Base-by-base conservation (phyloP, 2,888 invertebrate species). In the Caenorhabditis afra region DNA sequence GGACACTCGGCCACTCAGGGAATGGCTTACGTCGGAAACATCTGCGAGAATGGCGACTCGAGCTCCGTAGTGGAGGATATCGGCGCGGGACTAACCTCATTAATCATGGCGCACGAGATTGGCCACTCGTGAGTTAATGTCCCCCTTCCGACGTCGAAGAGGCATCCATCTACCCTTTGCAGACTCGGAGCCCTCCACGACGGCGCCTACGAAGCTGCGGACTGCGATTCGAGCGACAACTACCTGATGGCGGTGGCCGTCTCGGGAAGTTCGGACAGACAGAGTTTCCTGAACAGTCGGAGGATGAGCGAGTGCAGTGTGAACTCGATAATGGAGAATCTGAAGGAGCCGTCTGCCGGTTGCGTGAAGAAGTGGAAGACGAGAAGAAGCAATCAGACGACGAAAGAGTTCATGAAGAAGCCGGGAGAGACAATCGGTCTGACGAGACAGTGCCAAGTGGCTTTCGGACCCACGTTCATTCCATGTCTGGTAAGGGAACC, bases 1-100 rank as follows among this genome's bases (percentile, higher is more conserved):
- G 87, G 87, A 16, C 86, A 87, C 50, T 85, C 86, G 18, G 81
- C 89, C 4, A 89, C 89, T 1, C 89, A 89, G 68, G 90, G 90
- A 64, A 89, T 90, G 85, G 90, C 89, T 0, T 90, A 89, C 53
- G 88, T 90, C n/a, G 82, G 86, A 12, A 82, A 86, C 35, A 87
- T 90, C 55, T 90, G 90, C 61, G 70, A 77, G 44, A 58, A 67
- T 41, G 86, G 84, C 10, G 87, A 89, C 18, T 88, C 89, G 0
- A 82, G 85, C 50, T 85, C 86, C 35, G 86, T 90, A 3, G 88
- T 90, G 22, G 90, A 90, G 77, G 90, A 90, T 70, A 83, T 89
- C 39, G 90, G 90, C 11, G 90, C 85, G 3, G 78, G 87, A 44
- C 82, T 87, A 12, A 90, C 90, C 7, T 86, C 89, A n/a, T 81